A percentile compares a stretch with the other conserved stretches of the same genome.
phyloP scores from a whole-genome alignment of 1,140 invertebrate species.

The Drosophila nigrodunni region DNA sequence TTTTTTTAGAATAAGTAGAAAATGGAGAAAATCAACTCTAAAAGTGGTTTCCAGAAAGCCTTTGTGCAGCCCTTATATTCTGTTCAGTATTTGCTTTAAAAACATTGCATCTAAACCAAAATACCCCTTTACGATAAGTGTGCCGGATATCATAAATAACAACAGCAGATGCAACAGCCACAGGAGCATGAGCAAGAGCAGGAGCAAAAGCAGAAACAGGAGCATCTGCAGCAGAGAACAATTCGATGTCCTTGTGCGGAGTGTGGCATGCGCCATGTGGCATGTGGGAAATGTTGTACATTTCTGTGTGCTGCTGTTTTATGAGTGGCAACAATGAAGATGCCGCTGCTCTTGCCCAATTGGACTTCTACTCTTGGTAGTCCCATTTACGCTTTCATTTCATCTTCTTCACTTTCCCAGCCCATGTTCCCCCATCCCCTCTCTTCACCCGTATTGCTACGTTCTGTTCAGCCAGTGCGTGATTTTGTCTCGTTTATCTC shows the following conservation, averaged over 20 bases:
- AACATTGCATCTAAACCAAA: too few relatives aligned
- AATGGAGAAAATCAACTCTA: too few relatives aligned
- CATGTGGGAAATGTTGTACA: slow-evolving; percentile 45
- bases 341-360: slow-evolving; percentile 39
- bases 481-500: slow-evolving; percentile 43
- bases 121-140: background rate
- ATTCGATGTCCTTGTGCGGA: slow-evolving; percentile 38
- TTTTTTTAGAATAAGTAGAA: too few relatives aligned
- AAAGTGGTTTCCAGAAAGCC: too few relatives aligned
- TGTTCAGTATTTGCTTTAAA: too few relatives aligned
- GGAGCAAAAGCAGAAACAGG: background rate
- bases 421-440: background rate
- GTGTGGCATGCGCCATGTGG: slow-evolving; percentile 40
- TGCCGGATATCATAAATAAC: slow-evolving; percentile 1
- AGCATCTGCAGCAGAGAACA: slow-evolving; percentile 26
- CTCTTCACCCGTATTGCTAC: background rate
- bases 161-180: slow-evolving; percentile 13
- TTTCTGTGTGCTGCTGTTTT: slow-evolving; percentile 32
- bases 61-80: too few relatives aligned
- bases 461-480: slow-evolving; percentile 35
- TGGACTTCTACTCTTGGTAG: slow-evolving; percentile 22
- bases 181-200: background rate
- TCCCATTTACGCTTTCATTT: slow-evolving; percentile 1
- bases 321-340: slow-evolving; percentile 40
- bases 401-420: too few relatives aligned